These are phyloP conservation scores for Leptarthrus brevirostris DNA, from an alignment of 2,888 invertebrate genomes.

Conservation along the genomic window DNA sequence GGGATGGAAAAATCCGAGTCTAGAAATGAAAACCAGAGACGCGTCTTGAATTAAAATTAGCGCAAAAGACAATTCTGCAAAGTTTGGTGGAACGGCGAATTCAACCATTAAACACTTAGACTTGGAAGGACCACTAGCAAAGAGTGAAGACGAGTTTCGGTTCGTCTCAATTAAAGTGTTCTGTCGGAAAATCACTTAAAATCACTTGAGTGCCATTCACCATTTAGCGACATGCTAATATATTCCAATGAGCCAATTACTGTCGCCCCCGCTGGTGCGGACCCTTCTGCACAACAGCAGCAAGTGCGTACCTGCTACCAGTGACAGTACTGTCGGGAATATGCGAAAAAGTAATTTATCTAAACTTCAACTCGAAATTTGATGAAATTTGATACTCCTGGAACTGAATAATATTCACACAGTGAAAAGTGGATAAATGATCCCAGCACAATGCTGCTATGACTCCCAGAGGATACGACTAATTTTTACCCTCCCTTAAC, in stretches of 20 bases:
- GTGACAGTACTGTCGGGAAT: constrained; percentile 15
- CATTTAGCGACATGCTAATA: constrained; percentile 9
- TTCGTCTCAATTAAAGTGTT: constrained; percentile 14
- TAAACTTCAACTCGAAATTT: constrained; percentile 51
- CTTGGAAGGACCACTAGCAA: too few relatives aligned
- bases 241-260: constrained; percentile 21
- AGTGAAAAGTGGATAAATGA: constrained; percentile 49
- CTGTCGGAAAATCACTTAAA: constrained; percentile 21
- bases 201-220: constrained; percentile 17
- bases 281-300: neutral
- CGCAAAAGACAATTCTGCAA: neutral
- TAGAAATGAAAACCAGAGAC: constrained; percentile 45
- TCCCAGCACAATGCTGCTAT: constrained; percentile 41
- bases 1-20: constrained; percentile 45
- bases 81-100: neutral
- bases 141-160: neutral
- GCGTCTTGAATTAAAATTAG: constrained; percentile 39
- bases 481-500: constrained; percentile 42
- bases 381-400: constrained; percentile 55
- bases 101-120: neutral
- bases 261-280: neutral
- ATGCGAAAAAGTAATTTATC: constrained; percentile 48
- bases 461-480: constrained; percentile 45
- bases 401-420: constrained; percentile 44
- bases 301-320: constrained; percentile 2